A percentile compares a stretch with the other conserved stretches of the same genome.
These are phyloP conservation scores for Argyrosomus regius DNA, from an alignment of 2,797 vertebrate genomes.

Conservation along the genomic window DNA sequence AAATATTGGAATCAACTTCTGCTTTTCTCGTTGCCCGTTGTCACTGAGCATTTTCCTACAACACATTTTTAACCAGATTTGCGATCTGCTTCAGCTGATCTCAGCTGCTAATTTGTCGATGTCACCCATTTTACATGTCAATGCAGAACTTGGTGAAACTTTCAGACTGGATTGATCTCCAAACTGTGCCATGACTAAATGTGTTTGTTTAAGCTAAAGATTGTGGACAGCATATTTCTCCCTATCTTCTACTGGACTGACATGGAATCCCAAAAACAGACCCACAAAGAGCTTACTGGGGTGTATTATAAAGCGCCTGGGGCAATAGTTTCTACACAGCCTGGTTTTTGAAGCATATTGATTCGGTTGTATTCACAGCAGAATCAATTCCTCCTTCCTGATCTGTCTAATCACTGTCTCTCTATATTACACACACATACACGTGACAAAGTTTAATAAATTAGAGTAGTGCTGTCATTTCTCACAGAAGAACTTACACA, in stretches of 20 bases:
- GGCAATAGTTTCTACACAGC: slow-evolving; percentile 70
- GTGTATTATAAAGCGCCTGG: slow-evolving; percentile 49
- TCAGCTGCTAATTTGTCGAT: background rate
- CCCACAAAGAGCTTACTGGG: slow-evolving; percentile 29
- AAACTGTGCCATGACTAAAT: background rate
- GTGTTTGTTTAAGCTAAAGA: background rate
- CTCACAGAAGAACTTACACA: background rate
- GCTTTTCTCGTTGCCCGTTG: background rate
- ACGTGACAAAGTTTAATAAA: background rate
- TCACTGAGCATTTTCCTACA: background rate
- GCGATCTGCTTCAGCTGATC: background rate
- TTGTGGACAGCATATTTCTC: background rate
- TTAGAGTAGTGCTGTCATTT: background rate
- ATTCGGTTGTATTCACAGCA: slow-evolving; percentile 41
- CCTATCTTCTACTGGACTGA: background rate
- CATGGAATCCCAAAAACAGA: slow-evolving; percentile 11
- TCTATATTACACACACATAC: background rate
- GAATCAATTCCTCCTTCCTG: slow-evolving; percentile 68
- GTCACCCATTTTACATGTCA: background rate
- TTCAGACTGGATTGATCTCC: background rate
- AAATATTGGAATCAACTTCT: background rate
- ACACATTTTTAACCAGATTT: background rate
- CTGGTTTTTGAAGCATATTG: slow-evolving; percentile 70
- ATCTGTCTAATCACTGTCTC: slow-evolving; percentile 35
- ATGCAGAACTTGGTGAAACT: background rate